Base-by-base conservation (phyloP, 2,113 vertebrate species). In the Lasiurus borealis region DNA sequence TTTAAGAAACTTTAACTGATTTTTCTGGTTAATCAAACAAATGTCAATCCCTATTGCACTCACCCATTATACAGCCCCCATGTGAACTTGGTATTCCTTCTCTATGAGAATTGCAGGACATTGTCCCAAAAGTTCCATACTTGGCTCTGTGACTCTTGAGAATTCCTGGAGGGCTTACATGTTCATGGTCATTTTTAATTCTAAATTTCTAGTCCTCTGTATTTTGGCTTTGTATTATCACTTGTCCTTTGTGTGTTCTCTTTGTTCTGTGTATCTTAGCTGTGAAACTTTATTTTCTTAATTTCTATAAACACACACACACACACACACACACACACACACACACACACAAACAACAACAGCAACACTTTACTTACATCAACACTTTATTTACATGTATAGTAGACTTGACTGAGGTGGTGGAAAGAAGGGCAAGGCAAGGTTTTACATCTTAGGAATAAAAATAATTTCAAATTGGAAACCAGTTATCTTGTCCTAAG, bases 381-480 rank as follows among this genome's bases (percentile, higher is more conserved):
- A 94, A 68, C 23, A 48, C n/a, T n/a, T n/a, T n/a, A n/a, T 90
- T 83, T 94, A n/a, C 6, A 36, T n/a, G 5, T 87, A 40, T 48
- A 83, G 23, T 48, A 46, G 9, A 34, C 13, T 40, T 93, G 59
- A 75, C 29, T 77, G 4, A 84, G 84, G 52, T 50, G 12, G 16
- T 25, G 25, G 7, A 23, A 73, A 27, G 46, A 19, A 89, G 31
- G 18, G n/a, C 34, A 82, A 36, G 9, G 48, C 11, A 94, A 44
- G 31, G 8, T 59, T 94, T 89, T 77, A 81, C 4, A 85, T 3
- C 7, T 34, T 77, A 54, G 82, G 23, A 93, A 78, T 68, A 77
- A 90, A 83, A 90, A 85, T 8, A 69, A 76, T 69, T 96, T 94
- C 19, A 89, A 77, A 87, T 62, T 57, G 36, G 48, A 87, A 78